Base-by-base conservation (phyloP, 2,888 invertebrate species). In the Omphaloscelis lunosa region DNA sequence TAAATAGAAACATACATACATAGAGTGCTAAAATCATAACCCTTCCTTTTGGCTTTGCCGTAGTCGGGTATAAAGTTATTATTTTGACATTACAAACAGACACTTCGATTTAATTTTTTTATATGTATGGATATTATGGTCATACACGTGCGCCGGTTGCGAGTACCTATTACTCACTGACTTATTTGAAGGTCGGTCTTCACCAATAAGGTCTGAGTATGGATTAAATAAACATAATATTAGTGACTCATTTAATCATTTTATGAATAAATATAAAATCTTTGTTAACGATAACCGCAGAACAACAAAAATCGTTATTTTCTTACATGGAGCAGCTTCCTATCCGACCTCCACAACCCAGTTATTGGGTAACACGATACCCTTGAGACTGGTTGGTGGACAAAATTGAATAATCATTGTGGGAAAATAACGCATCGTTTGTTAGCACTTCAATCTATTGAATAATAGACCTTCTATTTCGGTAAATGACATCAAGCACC, bases 401-500 rank as follows among this genome's bases (percentile, higher is more conserved):
- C 23, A 12, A 29, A 48, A 27, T 72, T 69, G 6, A 58, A 58
- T 48, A 34, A 75, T 23, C 15, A 23, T 7, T 41, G 3, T 29
- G 15, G 2, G 29, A 8, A 53, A 20, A 23, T 20, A 20, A 45
- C 29, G 7, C 41, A 29, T 53, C 3, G 7, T 62, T 12, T 4
- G 11, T 77, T 62, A 27, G 11, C 17, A 56, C 56, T 23, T 48
- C 5, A 48, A 48, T 48, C 5, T 29, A 58, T 76, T 48, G 27
- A 23, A 48, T 56, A 56, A 12, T 6, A 53, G 15, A 59, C 27
- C 23, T 27, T 29, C 34, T 48, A n/a, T 53, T 45, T 23, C 11
- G 12, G 27, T 7, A 73, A 80, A 27, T 73, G 34, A 48, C 27
- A 48, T 80, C 39, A 56, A 62, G 27, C 20, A 56, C 20, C 7